phyloP scores from a whole-genome alignment of 2,113 vertebrate species.

The Himantopus leucocephalus region DNA sequence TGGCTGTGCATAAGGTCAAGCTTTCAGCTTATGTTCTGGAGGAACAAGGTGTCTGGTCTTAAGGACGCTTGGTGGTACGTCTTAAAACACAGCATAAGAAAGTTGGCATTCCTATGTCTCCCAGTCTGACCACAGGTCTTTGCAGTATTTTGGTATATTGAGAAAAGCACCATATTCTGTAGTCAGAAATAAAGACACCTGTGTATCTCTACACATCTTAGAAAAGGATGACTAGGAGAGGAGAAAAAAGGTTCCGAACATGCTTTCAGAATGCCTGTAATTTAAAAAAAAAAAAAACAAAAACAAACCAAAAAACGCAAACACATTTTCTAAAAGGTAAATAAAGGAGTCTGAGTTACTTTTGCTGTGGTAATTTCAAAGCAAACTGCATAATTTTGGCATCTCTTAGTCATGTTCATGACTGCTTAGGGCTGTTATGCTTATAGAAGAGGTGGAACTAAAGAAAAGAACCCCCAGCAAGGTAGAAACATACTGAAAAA shows the following conservation, averaged over 20 bases:
- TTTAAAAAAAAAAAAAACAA: neutral
- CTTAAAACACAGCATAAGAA: neutral
- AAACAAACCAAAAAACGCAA: no score
- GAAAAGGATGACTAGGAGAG: neutral
- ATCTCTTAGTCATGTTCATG: neutral
- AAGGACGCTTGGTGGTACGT: neutral
- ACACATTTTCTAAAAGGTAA: neutral
- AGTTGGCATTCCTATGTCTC: neutral
- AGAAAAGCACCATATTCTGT: neutral
- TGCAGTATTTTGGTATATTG: neutral
- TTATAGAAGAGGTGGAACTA: neutral
- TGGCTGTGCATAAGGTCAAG: neutral
- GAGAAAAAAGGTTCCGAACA: neutral
- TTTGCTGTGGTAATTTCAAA: neutral
- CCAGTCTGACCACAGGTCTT: neutral
- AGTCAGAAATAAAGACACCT: neutral
- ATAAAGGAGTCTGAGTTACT: neutral
- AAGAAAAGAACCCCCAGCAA: neutral
- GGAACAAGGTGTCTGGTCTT: neutral
- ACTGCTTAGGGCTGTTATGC: neutral
- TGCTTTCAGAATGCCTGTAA: neutral
- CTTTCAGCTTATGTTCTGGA: neutral
- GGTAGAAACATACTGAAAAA: neutral
- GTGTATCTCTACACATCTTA: neutral
- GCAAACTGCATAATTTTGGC: neutral